These are phyloP conservation scores for Drosophila santomea DNA, from an alignment of 1,140 invertebrate species.

Conservation along the genomic window DNA sequence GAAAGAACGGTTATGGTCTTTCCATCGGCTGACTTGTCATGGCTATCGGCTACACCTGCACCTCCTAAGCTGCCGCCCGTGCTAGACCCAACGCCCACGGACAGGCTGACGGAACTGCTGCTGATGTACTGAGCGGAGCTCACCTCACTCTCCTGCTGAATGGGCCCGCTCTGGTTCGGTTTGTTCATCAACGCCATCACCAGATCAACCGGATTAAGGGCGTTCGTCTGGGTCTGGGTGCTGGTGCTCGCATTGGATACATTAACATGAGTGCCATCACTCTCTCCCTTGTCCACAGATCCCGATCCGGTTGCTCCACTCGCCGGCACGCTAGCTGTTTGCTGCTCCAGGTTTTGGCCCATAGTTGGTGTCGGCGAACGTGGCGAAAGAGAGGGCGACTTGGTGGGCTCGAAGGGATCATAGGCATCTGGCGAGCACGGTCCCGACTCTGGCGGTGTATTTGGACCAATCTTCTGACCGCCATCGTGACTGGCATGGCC, in stretches of 20 bases:
- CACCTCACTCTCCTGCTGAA: constrained; percentile 67
- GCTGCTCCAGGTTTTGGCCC: constrained; percentile 46
- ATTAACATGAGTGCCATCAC: constrained; percentile 15
- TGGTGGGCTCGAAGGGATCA: constrained; percentile 95
- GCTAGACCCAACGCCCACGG: constrained; percentile 23
- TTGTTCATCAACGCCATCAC: constrained; percentile 84
- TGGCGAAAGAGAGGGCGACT: constrained; percentile 88
- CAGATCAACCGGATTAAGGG: constrained; percentile 77
- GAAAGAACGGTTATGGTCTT: constrained; percentile 77
- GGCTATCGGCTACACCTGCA: constrained; percentile 23
- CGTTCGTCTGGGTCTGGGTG: constrained; percentile 51
- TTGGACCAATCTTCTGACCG: constrained; percentile 84
- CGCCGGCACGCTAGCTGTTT: background rate
- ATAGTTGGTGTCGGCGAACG: constrained; percentile 79
- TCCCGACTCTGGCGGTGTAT: constrained; percentile 84
- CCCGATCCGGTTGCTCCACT: constrained; percentile 15
- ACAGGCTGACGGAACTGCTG: constrained; percentile 35
- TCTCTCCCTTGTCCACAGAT: constrained; percentile 43
- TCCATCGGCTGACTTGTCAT: constrained; percentile 52
- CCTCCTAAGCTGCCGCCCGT: constrained; percentile 4
- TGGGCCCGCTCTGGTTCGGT: constrained; percentile 46
- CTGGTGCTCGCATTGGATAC: constrained; percentile 42
- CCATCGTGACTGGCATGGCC: constrained; percentile 34
- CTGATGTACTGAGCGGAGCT: constrained; percentile 64
- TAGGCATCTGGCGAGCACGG: constrained; percentile 88